Conservation (phyloP, 2,888 invertebrate genomes). For the Troides aeacus region DNA sequence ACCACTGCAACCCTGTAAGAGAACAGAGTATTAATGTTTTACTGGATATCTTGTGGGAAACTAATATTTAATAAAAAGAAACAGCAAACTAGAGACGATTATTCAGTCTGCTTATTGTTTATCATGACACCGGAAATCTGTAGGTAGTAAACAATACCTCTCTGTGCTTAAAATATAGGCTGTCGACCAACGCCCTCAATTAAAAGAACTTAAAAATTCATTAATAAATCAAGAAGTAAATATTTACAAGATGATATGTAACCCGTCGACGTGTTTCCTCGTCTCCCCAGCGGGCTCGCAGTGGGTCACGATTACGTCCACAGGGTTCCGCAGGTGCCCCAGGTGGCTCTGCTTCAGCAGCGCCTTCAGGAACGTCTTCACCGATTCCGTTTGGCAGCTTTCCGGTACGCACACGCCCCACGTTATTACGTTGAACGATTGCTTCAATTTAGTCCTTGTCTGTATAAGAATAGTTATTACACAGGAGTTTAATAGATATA, state of each 20-base stretch:
- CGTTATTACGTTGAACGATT: slow-evolving; percentile 7
- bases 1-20: neutral
- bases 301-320: neutral
- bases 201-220: too few species aligned
- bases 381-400: slow-evolving; percentile 8
- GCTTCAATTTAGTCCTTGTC: neutral
- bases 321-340: neutral
- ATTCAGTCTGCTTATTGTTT: too few species aligned
- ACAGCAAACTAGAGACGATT: too few species aligned
- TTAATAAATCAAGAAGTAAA: neutral
- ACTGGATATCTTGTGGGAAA: too few species aligned
- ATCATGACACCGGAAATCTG: too few species aligned
- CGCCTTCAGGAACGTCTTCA: slow-evolving; percentile 4
- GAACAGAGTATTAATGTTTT: too few species aligned
- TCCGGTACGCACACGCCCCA: slow-evolving; percentile 21
- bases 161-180: too few species aligned
- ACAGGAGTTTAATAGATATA: too few species aligned
- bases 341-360: slow-evolving; percentile 19
- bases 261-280: neutral
- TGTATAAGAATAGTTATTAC: neutral
- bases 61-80: too few species aligned
- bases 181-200: too few species aligned
- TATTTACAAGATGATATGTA: slow-evolving; percentile 11
- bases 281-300: slow-evolving; percentile 16
- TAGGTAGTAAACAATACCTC: too few species aligned